Conservation (phyloP, 2,888 invertebrate species). For the Carcina quercana region DNA sequence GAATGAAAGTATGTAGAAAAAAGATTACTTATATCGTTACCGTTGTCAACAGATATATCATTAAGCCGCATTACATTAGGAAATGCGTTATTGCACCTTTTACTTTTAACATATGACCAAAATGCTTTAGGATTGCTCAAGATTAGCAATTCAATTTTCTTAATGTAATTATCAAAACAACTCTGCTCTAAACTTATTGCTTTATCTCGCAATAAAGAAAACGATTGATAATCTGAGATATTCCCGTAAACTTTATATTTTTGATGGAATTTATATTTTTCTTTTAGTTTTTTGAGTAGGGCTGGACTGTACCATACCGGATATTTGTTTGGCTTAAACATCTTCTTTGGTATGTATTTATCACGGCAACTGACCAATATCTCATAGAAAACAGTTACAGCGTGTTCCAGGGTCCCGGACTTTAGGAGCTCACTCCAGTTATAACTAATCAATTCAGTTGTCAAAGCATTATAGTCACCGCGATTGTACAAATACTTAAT, state of each 20-base stretch:
- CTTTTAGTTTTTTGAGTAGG: constrained; percentile 15
- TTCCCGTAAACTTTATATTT: constrained; percentile 12
- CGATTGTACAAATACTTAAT: constrained; percentile 6
- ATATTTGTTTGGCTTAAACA: neutral
- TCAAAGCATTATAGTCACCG: constrained; percentile 8
- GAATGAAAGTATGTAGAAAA: constrained; percentile 5
- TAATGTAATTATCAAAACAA: constrained; percentile 3
- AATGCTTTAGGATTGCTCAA: constrained; percentile 4
- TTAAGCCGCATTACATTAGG: neutral
- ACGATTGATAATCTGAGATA: constrained; percentile 5
- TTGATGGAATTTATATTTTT: constrained; percentile 11
- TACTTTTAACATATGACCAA: constrained; percentile 8
- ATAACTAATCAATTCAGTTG: neutral
- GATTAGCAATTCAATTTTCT: constrained; percentile 2
- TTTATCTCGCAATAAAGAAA: constrained; percentile 1
- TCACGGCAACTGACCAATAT: constrained; percentile 4
- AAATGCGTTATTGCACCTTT: neutral
- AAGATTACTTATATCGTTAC: neutral
- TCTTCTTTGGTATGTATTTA: constrained; percentile 7
- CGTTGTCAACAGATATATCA: neutral
- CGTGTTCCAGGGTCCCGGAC: neutral
- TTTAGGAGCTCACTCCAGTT: constrained; percentile 4
- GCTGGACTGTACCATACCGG: constrained; percentile 16
- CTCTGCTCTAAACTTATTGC: neutral
- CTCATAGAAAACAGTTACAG: constrained; percentile 7